Conservation (phyloP, 2,888 invertebrate genomes). For the Eumacrocentrus americanus region DNA sequence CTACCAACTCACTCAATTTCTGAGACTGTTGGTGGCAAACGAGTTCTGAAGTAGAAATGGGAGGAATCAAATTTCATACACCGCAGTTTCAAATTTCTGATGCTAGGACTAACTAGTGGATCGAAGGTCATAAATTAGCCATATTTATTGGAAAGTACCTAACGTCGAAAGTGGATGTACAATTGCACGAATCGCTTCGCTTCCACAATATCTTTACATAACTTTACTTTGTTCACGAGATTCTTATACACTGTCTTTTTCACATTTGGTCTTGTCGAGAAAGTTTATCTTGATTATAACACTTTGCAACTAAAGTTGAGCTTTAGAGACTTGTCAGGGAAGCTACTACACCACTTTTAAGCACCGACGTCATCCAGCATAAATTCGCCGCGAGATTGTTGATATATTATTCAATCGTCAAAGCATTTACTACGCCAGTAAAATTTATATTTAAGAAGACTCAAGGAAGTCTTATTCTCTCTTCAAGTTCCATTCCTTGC, state of each 20-base stretch:
- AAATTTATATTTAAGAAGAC: neutral
- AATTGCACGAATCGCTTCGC: no score
- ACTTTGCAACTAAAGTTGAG: neutral
- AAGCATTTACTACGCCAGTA: neutral
- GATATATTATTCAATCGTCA: neutral
- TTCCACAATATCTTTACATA: no score
- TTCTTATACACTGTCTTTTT: neutral
- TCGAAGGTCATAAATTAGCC: no score
- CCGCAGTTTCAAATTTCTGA: no score
- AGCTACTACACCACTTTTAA: neutral
- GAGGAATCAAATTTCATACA: no score
- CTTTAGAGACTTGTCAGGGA: neutral
- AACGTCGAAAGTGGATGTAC: no score
- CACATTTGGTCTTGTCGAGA: neutral
- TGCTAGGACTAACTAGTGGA: no score
- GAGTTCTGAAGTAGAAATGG: no score
- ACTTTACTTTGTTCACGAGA: neutral
- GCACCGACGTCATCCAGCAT: no score
- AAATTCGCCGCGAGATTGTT: neutral
- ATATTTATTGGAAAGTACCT: no score
- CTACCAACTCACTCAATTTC: no score
- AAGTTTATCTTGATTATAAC: constrained; percentile 1
- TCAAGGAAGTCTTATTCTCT: neutral
- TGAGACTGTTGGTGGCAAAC: no score
- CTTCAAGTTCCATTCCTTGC: constrained; percentile 1